A percentile compares a stretch with the other conserved stretches of the same genome.
phyloP scores from a whole-genome alignment of 2,113 vertebrate genomes.

The Pangasianodon hypophthalmus region DNA sequence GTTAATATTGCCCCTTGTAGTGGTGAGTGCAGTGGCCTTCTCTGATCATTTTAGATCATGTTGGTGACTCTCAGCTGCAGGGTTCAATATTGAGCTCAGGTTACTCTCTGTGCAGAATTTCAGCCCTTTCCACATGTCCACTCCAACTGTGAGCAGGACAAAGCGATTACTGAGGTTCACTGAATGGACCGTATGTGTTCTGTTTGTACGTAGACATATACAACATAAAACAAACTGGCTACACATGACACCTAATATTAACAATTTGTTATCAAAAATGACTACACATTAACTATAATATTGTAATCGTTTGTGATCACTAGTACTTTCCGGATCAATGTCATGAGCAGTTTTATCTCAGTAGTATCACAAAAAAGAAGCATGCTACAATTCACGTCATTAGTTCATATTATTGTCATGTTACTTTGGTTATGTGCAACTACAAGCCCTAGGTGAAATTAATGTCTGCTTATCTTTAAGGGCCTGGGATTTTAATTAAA shows the following conservation, averaged over 20 bases:
- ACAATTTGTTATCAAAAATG: background rate
- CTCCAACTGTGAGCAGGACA: background rate
- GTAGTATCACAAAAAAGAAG: conserved; percentile 8
- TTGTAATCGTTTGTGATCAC: background rate
- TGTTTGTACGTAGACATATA: background rate
- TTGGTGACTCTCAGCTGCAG: background rate
- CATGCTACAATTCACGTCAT: conserved; percentile 9
- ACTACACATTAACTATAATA: background rate
- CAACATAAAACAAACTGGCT: background rate
- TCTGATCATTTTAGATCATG: conserved; percentile 6
- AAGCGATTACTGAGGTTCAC: background rate
- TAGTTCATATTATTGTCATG: conserved; percentile 70
- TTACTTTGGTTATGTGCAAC: conserved; percentile 68
- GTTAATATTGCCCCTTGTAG: background rate
- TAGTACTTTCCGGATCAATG: background rate
- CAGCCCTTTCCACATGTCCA: background rate
- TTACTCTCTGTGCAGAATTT: background rate
- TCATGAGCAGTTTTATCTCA: conserved; percentile 37
- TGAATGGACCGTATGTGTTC: background rate
- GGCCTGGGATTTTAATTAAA: conserved; percentile 81
- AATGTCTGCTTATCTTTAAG: conserved; percentile 78
- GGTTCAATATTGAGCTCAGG: background rate
- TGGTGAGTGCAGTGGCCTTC: background rate
- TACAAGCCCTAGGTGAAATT: conserved; percentile 73
- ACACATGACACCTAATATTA: background rate